Base-by-base conservation (phyloP, 2,797 vertebrate species). In the Halcyon badia region DNA sequence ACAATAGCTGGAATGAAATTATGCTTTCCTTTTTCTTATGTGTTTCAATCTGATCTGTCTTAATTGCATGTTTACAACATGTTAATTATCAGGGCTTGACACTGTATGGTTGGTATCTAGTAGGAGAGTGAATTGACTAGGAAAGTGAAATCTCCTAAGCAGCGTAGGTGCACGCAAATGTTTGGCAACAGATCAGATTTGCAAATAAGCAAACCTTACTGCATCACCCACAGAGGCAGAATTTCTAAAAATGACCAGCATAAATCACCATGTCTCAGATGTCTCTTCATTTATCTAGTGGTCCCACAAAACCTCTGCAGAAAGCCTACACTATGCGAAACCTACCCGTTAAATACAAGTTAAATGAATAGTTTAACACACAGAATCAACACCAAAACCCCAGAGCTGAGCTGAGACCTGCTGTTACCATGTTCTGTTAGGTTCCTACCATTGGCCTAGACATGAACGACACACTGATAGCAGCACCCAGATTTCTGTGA, bases 21-120 rank as follows among this genome's bases (percentile, higher is more conserved):
- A 93, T 76, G 46, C 79, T 84, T 97, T 94, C 78, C 37, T 94
- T 93, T 96, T 95, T 90, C 54, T 76, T 69, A 57, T 22, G 26
- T 84, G 26, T 89, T 97, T 90, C 90, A 60, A 71, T 94, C 92
- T 94, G 54, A 90, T 89, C 92, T 88, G 46, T 95, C 83, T 96
- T 95, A 92, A 95, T 96, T 96, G 89, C 80, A 84, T 92, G 90
- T 95, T 94, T 97, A 88, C 96, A 90, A 77, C 91, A 94, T 73
- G 64, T 95, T 96, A 96, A 97, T 97, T 97, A 96, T 89, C 84
- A 94, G 52, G 75, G 91, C 56, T 82, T 87, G 82, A 85, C 72
- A 81, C 84, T 73, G 64, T 94, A 91, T 41, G 81, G 82, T 94
- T 91, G 56, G 64, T 88, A 91, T 93, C 77, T 71, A 66, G 69